Evolutionary conservation across 2,797 vertebrate genomes (phyloP), one percentile per base, ranked within the genome.

Genomic region (Decapterus maruadsi): DNA sequence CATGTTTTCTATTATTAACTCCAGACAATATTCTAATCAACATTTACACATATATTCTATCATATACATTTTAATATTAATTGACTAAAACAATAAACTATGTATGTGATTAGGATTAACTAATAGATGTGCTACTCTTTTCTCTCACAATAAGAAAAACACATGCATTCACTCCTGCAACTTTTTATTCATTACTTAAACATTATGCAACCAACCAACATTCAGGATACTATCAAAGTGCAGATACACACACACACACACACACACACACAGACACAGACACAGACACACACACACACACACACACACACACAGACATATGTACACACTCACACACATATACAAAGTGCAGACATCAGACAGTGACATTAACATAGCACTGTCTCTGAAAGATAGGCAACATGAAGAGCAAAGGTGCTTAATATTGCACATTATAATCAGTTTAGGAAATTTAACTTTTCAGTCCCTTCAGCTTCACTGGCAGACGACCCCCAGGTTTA

Each of bases 381-480:
- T 61, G 86, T 87, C 90, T 83, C 43, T 80, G 45, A 73, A 66
- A 76, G 59, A 84, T 82, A 90, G 95, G 92, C 86, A 87, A 86
- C 90, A 87, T 68, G 82, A 77, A 69, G 91, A 92, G 89, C 87
- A 89, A 68, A 90, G 78, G 74, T 85, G 91, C 78, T 77, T 80
- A 93, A 94, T 97, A 97, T 97, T 98, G 96, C 97, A 98, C 96
- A 86, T 90, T 87, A 81, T 69, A 58, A 81, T 85, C 85, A 89
- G 82, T 65, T 78, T 34, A 83, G 80, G 68, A 77, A 87, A 81
- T 46, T 67, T 77, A 74, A 81, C 77, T 34, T 74, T 22, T 87
- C 79, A 82, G 72, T 81, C 75, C 67, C 1, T 68, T 81, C 64
- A 89, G 81, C 71, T 81, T 86, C 31, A 78, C 81, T 77, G 78